These are phyloP conservation scores for Sebastes baramenuke DNA, from an alignment of 2,797 vertebrate species.

Conservation along the genomic window DNA sequence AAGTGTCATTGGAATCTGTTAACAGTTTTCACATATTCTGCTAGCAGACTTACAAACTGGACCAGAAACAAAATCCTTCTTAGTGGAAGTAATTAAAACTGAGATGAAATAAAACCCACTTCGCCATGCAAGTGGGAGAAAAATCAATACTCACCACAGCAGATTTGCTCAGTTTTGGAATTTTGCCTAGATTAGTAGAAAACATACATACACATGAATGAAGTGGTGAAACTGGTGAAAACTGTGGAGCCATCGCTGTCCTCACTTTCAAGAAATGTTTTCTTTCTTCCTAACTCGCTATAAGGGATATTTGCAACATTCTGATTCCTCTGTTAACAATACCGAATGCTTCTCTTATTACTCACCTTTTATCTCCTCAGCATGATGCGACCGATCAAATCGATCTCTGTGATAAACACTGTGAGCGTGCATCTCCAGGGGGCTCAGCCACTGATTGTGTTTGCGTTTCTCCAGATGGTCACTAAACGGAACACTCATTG, in stretches of 20 bases:
- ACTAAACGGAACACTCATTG: constrained; percentile 89
- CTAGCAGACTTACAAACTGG: background rate
- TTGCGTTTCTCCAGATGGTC: constrained; percentile 90
- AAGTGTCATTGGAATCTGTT: background rate
- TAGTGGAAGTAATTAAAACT: constrained; percentile 34
- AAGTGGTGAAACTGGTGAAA: constrained; percentile 15
- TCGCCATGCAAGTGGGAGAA: constrained; percentile 17
- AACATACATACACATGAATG: constrained; percentile 2
- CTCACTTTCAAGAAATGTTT: background rate
- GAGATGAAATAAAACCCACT: constrained; percentile 36
- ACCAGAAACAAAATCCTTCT: constrained; percentile 1
- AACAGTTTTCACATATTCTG: background rate
- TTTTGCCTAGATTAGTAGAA: constrained; percentile 25
- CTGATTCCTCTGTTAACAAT: constrained; percentile 29
- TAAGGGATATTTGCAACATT: background rate
- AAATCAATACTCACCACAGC: constrained; percentile 39
- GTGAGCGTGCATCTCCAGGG: constrained; percentile 62
- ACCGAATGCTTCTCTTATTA: constrained; percentile 37
- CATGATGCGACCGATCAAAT: constrained; percentile 68
- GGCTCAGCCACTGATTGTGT: constrained; percentile 83
- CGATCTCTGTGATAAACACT: constrained; percentile 78
- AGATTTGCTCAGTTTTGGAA: constrained; percentile 31
- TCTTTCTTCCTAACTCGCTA: background rate
- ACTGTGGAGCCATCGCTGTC: background rate
- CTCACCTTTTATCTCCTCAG: constrained; percentile 59